phyloP scores from a whole-genome alignment of 2,888 invertebrate species.

The Noctua janthina region DNA sequence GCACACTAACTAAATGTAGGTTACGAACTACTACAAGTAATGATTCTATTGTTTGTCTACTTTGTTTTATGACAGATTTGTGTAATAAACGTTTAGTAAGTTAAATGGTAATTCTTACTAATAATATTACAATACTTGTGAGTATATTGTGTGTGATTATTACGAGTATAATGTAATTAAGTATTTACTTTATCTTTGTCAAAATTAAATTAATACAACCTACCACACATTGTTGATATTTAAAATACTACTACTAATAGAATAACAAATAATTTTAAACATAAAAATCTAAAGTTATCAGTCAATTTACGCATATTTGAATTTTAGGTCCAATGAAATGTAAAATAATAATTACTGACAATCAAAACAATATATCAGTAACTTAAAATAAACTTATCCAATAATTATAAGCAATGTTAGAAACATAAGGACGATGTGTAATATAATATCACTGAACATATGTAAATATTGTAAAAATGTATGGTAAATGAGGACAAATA shows the following conservation, averaged over 20 bases:
- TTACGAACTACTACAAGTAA: conserved; percentile 35
- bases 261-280: conserved; percentile 3
- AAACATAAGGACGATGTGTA: conserved; percentile 56
- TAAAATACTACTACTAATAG: no score
- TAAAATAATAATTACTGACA: conserved; percentile 34
- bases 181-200: neutral
- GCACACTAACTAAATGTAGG: conserved; percentile 40
- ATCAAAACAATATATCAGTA: conserved; percentile 58
- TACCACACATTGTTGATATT: neutral
- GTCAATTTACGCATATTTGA: neutral
- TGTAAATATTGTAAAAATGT: conserved; percentile 62
- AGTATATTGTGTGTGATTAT: conserved; percentile 23
- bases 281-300: neutral
- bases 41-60: conserved; percentile 40
- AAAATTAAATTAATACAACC: conserved; percentile 4
- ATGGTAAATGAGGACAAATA: conserved; percentile 75
- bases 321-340: conserved; percentile 57
- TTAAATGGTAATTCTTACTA: conserved; percentile 23
- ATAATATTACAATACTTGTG: neutral
- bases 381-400: conserved; percentile 37
- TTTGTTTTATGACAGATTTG: conserved; percentile 36
- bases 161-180: neutral
- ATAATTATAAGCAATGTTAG: conserved; percentile 51
- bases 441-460: conserved; percentile 64
- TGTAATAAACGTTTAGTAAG: conserved; percentile 24